Conservation (phyloP, 2,113 vertebrate genomes). For the Gopherus flavomarginatus region DNA sequence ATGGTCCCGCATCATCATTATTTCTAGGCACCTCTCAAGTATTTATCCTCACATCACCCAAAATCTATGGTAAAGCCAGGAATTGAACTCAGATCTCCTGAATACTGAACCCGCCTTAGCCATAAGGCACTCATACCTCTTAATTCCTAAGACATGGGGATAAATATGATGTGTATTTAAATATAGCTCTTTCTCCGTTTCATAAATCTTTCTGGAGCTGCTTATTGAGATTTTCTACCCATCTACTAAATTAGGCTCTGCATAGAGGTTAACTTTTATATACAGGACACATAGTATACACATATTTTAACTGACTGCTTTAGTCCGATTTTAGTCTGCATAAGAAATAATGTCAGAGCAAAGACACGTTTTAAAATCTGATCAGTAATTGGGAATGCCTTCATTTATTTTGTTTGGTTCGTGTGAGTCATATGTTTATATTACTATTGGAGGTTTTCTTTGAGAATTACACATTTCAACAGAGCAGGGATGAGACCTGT, state of each 20-base stretch:
- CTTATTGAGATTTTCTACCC: neutral
- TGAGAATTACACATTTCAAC: neutral
- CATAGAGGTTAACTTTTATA: neutral
- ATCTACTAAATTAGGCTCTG: neutral
- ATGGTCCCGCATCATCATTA: neutral
- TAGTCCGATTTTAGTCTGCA: neutral
- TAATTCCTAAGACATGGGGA: neutral
- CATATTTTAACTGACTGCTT: neutral
- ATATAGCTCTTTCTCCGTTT: neutral
- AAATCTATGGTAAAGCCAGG: neutral
- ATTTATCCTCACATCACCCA: neutral
- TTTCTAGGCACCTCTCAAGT: neutral
- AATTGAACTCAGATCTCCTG: neutral
- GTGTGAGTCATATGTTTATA: neutral
- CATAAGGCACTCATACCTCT: neutral
- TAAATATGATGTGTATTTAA: neutral
- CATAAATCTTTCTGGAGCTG: neutral
- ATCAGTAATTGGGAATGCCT: neutral
- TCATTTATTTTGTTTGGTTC: neutral
- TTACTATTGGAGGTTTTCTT: neutral
- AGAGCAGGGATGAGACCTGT: neutral
- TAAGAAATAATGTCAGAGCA: neutral
- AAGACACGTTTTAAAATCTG: neutral
- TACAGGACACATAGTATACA: neutral
- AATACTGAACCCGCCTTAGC: neutral